These are phyloP conservation scores for Chalcosyrphus nemorum DNA, from an alignment of 2,888 invertebrate species.

Conservation along the genomic window DNA sequence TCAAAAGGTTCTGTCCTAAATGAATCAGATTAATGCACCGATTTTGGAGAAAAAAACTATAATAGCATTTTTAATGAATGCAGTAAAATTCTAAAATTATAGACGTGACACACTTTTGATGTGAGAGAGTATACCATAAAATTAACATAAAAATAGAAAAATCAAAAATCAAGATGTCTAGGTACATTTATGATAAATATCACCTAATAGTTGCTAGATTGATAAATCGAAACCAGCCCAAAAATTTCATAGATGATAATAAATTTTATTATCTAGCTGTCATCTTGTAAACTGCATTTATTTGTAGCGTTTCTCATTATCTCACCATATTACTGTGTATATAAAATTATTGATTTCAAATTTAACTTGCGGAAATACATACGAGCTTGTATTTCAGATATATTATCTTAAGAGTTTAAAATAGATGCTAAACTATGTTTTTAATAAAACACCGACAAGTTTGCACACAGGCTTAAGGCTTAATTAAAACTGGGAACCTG, in stretches of 20 bases:
- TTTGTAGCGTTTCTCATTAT: too few species aligned
- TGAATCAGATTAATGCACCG: neutral
- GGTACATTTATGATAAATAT: neutral
- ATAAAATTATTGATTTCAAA: neutral
- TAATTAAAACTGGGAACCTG: neutral
- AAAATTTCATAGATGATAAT: neutral
- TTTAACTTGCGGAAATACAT: neutral
- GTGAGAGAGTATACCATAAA: neutral
- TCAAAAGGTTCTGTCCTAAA: neutral
- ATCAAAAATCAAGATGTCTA: neutral
- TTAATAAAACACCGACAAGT: neutral
- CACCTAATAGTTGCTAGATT: neutral
- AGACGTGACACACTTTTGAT: neutral
- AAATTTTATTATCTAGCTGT: neutral
- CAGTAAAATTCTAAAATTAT: neutral
- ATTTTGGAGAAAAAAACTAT: neutral
- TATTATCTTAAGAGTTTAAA: neutral
- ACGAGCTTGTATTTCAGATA: too few species aligned
- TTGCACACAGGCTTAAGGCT: too few species aligned
- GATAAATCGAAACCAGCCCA: neutral
- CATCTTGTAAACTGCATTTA: neutral
- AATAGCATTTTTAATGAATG: neutral
- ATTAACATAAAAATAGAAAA: neutral
- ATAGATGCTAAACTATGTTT: neutral
- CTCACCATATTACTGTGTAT: neutral